Evolutionary conservation across 1,140 invertebrate species (phyloP).

Genomic region (Spodoptera litura): DNA sequence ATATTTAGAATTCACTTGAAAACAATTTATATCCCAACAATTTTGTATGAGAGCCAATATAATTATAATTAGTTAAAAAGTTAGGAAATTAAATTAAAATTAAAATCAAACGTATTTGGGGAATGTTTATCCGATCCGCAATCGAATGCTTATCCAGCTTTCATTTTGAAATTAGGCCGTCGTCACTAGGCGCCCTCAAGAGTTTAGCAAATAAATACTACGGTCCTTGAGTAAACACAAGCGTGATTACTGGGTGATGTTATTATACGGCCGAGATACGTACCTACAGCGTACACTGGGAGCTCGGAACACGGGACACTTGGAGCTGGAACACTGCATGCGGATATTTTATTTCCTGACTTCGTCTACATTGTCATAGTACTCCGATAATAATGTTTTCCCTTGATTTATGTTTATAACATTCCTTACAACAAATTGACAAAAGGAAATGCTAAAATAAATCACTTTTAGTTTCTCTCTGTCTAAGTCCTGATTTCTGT

Average conservation of each 20-base stretch:
- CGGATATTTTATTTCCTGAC: conserved; percentile 44
- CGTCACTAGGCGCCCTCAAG: conserved; percentile 67
- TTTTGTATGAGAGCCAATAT: conserved; percentile 1
- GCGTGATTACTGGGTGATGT: conserved; percentile 63
- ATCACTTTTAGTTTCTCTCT: too few relatives aligned
- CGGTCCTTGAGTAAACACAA: conserved; percentile 66
- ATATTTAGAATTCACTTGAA: conserved; percentile 2
- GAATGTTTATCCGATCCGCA: conserved; percentile 67
- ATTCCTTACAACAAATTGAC: neutral
- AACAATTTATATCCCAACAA: neutral
- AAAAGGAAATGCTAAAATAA: too few relatives aligned
- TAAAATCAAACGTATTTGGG: conserved; percentile 9
- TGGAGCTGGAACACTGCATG: conserved; percentile 23
- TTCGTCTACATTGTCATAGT: conserved; percentile 23
- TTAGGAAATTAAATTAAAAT: conserved; percentile 7
- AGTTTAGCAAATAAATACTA: conserved; percentile 76
- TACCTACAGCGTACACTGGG: neutral
- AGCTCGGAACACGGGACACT: neutral
- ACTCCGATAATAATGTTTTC: conserved; percentile 29
- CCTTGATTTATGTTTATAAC: conserved; percentile 19
- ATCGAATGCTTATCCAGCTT: conserved; percentile 74
- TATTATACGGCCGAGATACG: conserved; percentile 37
- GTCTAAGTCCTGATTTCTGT: too few relatives aligned
- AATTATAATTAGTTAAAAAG: conserved; percentile 6
- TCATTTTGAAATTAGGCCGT: conserved; percentile 72